phyloP scores from a whole-genome alignment of 1,140 invertebrate genomes.

The Paraescarpia echinospica region DNA sequence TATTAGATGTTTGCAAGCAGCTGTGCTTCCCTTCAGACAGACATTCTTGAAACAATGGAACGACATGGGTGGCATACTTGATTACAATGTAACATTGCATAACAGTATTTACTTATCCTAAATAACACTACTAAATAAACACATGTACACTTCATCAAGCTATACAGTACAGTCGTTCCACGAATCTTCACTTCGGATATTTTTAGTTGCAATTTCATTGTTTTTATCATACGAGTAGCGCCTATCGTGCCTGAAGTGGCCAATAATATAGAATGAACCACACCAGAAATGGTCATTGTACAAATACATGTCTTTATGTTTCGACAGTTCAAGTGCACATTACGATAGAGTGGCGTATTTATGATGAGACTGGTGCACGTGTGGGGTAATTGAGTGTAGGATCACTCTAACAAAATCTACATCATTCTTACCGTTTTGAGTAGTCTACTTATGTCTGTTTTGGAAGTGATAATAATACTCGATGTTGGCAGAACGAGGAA shows the following conservation, averaged over 20 bases:
- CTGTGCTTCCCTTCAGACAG: too few species aligned
- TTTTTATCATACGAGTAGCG: background rate
- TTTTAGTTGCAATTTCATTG: background rate
- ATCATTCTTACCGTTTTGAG: background rate
- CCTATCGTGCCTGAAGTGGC: background rate
- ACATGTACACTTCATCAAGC: background rate
- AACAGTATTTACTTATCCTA: background rate
- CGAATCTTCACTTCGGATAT: background rate
- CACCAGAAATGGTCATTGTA: background rate
- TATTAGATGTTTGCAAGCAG: too few species aligned
- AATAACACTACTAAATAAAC: background rate
- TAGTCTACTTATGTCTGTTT: background rate
- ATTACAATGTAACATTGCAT: background rate
- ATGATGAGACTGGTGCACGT: too few species aligned
- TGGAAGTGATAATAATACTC: background rate
- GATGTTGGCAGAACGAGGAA: background rate
- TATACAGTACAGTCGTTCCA: background rate
- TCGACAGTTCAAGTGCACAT: background rate
- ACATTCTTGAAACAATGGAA: background rate
- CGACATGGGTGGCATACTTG: background rate
- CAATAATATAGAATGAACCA: background rate
- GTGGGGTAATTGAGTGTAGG: background rate
- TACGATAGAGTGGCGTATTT: too few species aligned
- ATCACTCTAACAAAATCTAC: background rate
- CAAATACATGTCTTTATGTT: background rate